Evolutionary conservation across 2,113 vertebrate genomes (phyloP).

Genomic region (Podarcis cretensis): DNA sequence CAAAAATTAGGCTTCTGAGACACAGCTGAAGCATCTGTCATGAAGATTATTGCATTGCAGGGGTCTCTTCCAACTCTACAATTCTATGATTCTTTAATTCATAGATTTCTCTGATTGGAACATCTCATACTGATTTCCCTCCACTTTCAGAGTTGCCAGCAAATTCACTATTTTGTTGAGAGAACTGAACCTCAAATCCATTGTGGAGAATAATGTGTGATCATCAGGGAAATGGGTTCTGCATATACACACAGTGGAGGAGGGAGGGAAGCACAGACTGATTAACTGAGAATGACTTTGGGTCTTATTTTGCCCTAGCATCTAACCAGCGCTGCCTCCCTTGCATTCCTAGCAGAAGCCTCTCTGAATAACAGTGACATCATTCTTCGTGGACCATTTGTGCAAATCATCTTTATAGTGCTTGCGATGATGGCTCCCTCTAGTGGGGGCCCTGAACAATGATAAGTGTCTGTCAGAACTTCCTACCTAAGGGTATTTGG

Average conservation of each 20-base stretch:
- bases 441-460: not conserved
- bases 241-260: fast-evolving
- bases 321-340: not conserved
- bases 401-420: not conserved
- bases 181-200: not conserved
- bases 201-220: not conserved
- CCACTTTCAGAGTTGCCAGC: not conserved
- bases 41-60: too few relatives aligned
- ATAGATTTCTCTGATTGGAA: not conserved
- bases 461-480: slow-evolving; percentile 9
- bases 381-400: not conserved
- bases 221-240: not conserved
- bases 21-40: not conserved
- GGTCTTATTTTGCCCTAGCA: not conserved
- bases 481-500: slow-evolving; percentile 7
- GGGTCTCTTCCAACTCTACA: too few relatives aligned
- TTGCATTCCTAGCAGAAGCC: not conserved
- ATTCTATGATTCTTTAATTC: too few relatives aligned
- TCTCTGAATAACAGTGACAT: fast-evolving
- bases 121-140: not conserved
- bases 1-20: not conserved
- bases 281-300: not conserved
- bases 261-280: not conserved
- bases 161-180: not conserved
- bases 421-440: fast-evolving